phyloP scores from a whole-genome alignment of 2,888 invertebrate species.

The Ganaspis brasiliensis region DNA sequence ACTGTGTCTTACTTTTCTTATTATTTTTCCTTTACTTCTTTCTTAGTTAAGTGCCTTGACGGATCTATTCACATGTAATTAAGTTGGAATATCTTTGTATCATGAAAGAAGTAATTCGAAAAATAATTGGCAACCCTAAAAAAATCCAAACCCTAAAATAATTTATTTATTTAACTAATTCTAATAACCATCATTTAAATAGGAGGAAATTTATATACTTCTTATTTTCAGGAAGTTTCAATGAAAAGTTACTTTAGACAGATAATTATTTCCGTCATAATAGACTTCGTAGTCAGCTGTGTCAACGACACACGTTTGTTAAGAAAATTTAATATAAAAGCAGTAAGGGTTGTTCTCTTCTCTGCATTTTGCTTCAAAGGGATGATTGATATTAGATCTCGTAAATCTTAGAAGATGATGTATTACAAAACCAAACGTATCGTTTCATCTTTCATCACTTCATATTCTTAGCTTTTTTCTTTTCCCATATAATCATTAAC shows the following conservation, averaged over 20 bases:
- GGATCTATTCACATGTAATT: neutral
- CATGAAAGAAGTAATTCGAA: neutral
- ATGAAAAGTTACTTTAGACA: neutral
- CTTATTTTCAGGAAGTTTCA: too few species aligned
- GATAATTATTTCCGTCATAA: neutral
- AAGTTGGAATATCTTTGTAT: neutral
- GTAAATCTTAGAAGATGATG: neutral
- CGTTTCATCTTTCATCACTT: constrained; percentile 8
- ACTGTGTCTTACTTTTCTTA: constrained; percentile 1
- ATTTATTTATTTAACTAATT: too few species aligned
- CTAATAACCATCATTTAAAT: too few species aligned
- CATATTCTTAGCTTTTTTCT: neutral
- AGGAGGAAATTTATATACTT: too few species aligned
- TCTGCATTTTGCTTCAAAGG: neutral
- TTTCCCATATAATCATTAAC: neutral
- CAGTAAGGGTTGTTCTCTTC: neutral
- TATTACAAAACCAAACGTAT: constrained; percentile 7
- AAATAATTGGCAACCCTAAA: neutral
- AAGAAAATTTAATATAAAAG: neutral
- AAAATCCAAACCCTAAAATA: neutral
- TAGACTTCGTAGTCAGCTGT: neutral
- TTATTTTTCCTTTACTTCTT: constrained; percentile 16
- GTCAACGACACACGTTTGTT: neutral
- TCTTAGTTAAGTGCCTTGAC: constrained; percentile 6
- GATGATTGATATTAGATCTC: constrained; percentile 9